phyloP scores from a whole-genome alignment of 2,888 invertebrate species.

The Ochropleura plecta region DNA sequence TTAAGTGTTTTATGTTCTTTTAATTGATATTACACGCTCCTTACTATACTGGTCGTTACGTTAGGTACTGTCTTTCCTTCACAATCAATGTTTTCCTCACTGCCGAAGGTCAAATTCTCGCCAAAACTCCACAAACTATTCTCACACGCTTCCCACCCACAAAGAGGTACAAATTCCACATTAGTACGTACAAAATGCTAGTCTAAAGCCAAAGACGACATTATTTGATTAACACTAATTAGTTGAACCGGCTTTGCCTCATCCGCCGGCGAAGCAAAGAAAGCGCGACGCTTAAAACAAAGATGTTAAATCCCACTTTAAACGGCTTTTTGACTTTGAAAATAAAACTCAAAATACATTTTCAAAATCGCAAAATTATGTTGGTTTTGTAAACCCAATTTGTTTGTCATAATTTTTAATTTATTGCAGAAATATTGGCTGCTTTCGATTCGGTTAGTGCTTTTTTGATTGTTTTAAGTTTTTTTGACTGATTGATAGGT shows the following conservation, averaged over 20 bases:
- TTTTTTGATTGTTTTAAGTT: conserved; percentile 14
- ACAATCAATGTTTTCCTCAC: neutral
- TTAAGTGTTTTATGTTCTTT: too few relatives aligned
- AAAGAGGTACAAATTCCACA: conserved; percentile 60
- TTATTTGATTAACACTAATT: conserved; percentile 90
- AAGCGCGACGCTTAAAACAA: conserved; percentile 65
- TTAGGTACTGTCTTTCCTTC: too few relatives aligned
- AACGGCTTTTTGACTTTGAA: conserved; percentile 55
- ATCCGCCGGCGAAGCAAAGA: conserved; percentile 77
- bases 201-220: conserved; percentile 82
- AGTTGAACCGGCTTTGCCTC: conserved; percentile 84
- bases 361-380: conserved; percentile 35
- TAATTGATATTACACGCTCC: too few relatives aligned
- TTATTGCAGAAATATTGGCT: conserved; percentile 58
- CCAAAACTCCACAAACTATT: conserved; percentile 21
- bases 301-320: conserved; percentile 14
- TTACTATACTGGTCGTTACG: too few relatives aligned
- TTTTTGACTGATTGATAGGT: neutral
- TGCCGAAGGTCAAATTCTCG: neutral
- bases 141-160: conserved; percentile 44
- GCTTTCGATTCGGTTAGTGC: conserved; percentile 19
- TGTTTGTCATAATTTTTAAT: conserved; percentile 66
- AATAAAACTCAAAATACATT: conserved; percentile 64
- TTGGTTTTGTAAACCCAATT: conserved; percentile 74
- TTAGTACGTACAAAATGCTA: conserved; percentile 76